Evolutionary conservation across 2,797 vertebrate species (phyloP), one percentile per base, ranked within the genome.

Genomic region (Lates japonicus): DNA sequence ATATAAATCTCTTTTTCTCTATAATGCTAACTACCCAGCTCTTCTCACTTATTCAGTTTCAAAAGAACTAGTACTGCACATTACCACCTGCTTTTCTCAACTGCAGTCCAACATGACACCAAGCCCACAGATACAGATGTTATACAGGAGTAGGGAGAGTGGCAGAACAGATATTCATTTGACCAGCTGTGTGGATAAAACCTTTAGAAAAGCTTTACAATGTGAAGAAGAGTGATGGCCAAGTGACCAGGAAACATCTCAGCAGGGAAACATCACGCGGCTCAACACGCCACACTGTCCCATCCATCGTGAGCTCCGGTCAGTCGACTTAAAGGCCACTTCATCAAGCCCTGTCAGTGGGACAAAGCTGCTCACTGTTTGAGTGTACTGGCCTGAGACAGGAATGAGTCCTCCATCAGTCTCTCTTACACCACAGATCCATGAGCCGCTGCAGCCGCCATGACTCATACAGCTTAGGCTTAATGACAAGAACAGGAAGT

Each of bases 291-390:
- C 63, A 72, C 70, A 41, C 82, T 52, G 72, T 67, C 84, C 88
- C 90, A 91, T 93, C 91, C 90, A 89, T 93, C 83, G 61, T 78
- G 66, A 55, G 70, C 76, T 49, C 69, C 22, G 67, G 78, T 92
- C 87, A 92, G 86, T 81, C 74, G 70, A 70, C 72, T 84, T 81
- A 48, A 77, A 80, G 86, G 80, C 80, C 81, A 86, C 89, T 93
- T 87, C 89, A 91, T 94, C 91, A 85, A 13, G 10, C 78, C 67
- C 87, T 92, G 90, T 91, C 93, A 86, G 25, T 39, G 65, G 78
- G 70, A 90, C 89, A 78, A 74, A 83, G 79, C 72, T 22, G 74
- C 78, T 83, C 75, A 57, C 85, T 74, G 87, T 88, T 68, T 72
- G 80, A 82, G 81, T 76, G 65, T 85, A 70, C 29, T 64, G 68